Percentiles rank a stretch among this genome's conserved stretches.
phyloP scores from a whole-genome alignment of 2,888 invertebrate genomes.

The Cataglyphis albicans region DNA sequence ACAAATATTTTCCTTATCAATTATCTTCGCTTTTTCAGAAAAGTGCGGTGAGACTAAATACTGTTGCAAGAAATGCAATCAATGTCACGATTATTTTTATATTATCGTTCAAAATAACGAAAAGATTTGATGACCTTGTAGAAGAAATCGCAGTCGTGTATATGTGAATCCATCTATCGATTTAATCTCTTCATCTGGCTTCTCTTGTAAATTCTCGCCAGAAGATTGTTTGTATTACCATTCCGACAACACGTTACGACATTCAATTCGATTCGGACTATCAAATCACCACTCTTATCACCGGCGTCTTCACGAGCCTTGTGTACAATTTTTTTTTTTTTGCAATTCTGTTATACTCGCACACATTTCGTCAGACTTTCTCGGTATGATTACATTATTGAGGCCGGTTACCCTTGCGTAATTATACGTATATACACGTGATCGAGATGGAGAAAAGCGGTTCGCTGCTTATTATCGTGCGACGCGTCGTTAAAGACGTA shows the following conservation, averaged over 20 bases:
- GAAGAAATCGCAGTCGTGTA: not conserved
- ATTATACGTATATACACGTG: not conserved
- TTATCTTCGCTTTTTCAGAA: not conserved
- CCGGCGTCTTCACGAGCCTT: too few relatives aligned
- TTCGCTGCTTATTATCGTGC: not conserved
- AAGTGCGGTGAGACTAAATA: not conserved
- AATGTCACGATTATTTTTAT: not conserved
- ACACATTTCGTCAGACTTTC: not conserved
- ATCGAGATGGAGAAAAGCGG: constrained; percentile 1
- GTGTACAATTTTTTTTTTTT: not conserved
- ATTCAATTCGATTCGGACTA: not conserved
- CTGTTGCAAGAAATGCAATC: constrained; percentile 10
- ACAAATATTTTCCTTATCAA: not conserved
- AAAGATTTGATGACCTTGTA: not conserved
- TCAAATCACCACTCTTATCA: not conserved
- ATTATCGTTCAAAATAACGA: not conserved
- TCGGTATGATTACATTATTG: not conserved
- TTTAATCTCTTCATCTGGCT: not conserved
- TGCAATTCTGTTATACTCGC: not conserved
- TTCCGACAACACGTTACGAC: not conserved
- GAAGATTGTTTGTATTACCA: constrained; percentile 6
- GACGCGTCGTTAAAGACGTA: not conserved
- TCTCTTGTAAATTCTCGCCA: constrained; percentile 3
- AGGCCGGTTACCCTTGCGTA: not conserved
- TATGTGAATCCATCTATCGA: not conserved